Base-by-base conservation (phyloP, 2,888 invertebrate genomes). In the Portevinia maculata region DNA sequence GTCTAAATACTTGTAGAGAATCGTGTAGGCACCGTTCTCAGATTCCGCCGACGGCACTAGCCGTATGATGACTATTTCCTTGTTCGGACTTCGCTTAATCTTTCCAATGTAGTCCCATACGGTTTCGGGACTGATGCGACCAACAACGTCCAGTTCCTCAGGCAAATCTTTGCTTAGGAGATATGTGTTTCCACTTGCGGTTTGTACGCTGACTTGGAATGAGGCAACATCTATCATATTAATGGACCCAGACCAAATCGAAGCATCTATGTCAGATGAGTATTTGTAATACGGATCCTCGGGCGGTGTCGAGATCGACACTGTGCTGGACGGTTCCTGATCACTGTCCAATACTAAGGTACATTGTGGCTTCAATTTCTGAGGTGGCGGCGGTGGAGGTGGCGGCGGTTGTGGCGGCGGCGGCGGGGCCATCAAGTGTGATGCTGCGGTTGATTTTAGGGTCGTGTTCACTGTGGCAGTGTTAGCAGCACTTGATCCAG, bases 41-140 rank as follows among this genome's bases (percentile, higher is more conserved):
- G 96, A 95, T 73, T 95, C 94, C 85, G 94, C 94, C 0, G 95
- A 94, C 0, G 97, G 96, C 85, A 95, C 94, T 59, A 98, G 91
- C 79, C 95, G 93, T 60, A 98, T 92, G 21, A 98, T 93, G 9
- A 97, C 93, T 28, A 98, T 96, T 87, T 98, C 96, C 91, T 97
- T 97, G 79, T 95, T 95, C 52, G 95, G 95, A 44, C 95, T 94
- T 88, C 96, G 95, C 88, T 96, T 96, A 92, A 98, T 96, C 91
- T 98, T 97, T 34, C 93, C 93, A 69, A 99, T 95, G 88, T 99
- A 99, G 73, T 98, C 97, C 97, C 97, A 98, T 5, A 96, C 97
- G 9, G 96, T 97, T 9, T 95, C 95, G 0, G 97, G 97, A 64
- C 94, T 94, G 87, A 99, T 98, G 86, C 99, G 93, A 0, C 99